Evolutionary conservation across 2,888 invertebrate species (phyloP).

Genomic region (Calliopum simillimum): DNA sequence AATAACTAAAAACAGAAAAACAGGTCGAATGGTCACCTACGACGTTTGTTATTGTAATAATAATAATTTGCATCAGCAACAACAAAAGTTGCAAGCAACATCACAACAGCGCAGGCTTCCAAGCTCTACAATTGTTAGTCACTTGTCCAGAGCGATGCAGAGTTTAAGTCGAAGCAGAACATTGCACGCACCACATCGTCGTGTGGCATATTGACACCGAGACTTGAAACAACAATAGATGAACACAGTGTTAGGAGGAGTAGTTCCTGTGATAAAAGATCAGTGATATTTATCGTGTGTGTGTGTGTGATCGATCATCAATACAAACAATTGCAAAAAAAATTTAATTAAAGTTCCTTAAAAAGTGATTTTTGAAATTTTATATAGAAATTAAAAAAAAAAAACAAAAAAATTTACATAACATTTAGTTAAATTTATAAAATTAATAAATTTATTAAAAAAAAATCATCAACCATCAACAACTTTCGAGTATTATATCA

Average conservation of each 20-base stretch:
- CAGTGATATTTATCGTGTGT: conserved; percentile 6
- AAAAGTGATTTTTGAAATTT: conserved; percentile 26
- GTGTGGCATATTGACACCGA: conserved; percentile 42
- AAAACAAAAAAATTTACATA: background rate
- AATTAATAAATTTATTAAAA: background rate
- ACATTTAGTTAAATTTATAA: background rate
- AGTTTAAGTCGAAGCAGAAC: conserved; percentile 49
- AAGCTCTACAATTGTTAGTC: conserved; percentile 39
- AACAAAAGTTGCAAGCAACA: conserved; percentile 10
- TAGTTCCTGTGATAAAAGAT: background rate
- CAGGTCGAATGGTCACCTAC: conserved; percentile 33
- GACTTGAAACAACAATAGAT: conserved; percentile 11
- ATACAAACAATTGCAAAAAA: background rate
- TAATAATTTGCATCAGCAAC: conserved; percentile 19
- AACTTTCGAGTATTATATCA: too few species aligned
- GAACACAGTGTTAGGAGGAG: conserved; percentile 6
- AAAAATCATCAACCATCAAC: background rate
- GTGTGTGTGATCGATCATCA: conserved; percentile 23
- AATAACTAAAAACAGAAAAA: conserved; percentile 13
- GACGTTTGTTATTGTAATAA: conserved; percentile 14
- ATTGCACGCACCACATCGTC: conserved; percentile 50
- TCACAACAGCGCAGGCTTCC: conserved; percentile 41
- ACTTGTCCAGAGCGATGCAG: conserved; percentile 48
- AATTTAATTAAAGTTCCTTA: conserved; percentile 31
- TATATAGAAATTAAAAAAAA: background rate